Conservation (phyloP, 2,888 invertebrate species). For the Lepidocyrtinus sp. region DNA sequence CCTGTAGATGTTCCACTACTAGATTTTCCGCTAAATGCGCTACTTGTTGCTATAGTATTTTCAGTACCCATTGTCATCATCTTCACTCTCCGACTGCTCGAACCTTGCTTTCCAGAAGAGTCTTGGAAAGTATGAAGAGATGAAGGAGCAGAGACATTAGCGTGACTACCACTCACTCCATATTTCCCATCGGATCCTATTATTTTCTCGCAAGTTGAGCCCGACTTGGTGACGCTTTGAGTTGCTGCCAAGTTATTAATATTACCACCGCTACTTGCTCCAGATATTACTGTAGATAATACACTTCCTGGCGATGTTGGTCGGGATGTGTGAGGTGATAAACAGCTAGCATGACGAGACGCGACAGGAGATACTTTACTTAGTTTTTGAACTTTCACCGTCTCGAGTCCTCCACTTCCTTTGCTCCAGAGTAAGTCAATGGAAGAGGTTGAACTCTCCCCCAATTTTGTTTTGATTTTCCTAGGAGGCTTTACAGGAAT, state of each 20-base stretch:
- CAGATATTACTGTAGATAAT: constrained; percentile 48
- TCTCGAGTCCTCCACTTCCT: background rate
- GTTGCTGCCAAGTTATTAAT: background rate
- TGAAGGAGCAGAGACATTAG: constrained; percentile 23
- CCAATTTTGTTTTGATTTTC: constrained; percentile 54
- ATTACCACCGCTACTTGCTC: constrained; percentile 22
- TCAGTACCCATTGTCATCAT: constrained; percentile 9
- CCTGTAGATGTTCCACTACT: background rate
- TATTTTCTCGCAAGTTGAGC: constrained; percentile 54
- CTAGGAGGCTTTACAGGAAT: constrained; percentile 66
- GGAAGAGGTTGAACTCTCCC: constrained; percentile 24
- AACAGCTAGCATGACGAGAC: constrained; percentile 67
- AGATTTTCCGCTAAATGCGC: no score
- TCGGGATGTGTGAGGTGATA: constrained; percentile 67
- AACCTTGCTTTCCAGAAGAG: constrained; percentile 20
- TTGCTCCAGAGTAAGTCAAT: constrained; percentile 10
- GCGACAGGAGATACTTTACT: constrained; percentile 65
- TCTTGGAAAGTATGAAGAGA: constrained; percentile 5
- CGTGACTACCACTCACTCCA: constrained; percentile 16
- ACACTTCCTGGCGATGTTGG: constrained; percentile 64
- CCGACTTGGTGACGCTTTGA: constrained; percentile 42
- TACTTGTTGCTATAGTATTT: constrained; percentile 46
- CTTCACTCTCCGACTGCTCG: background rate
- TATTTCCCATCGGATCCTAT: constrained; percentile 58
- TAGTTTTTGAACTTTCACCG: constrained; percentile 57